These are phyloP conservation scores for Leptopilina boulardi DNA, from an alignment of 1,140 invertebrate genomes.

Conservation along the genomic window DNA sequence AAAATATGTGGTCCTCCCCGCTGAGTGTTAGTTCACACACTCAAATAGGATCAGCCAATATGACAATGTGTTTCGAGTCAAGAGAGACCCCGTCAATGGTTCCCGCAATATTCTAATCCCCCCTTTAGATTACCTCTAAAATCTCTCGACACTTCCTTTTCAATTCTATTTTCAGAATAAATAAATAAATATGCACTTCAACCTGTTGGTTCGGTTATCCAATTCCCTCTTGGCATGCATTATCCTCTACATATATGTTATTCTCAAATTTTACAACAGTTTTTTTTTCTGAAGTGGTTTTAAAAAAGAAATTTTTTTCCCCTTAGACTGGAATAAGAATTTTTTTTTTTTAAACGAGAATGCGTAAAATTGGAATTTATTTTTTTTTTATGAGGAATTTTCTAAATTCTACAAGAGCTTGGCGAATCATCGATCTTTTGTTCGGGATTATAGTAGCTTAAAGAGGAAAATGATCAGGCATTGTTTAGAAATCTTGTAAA, in stretches of 20 bases:
- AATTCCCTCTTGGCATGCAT: constrained; percentile 31
- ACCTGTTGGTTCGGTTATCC: neutral
- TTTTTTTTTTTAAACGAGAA: too few relatives aligned
- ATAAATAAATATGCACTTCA: neutral
- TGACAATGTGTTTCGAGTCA: constrained; percentile 67
- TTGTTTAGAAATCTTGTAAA: constrained; percentile 6
- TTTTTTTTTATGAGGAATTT: constrained; percentile 39
- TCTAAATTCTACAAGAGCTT: neutral
- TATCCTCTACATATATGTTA: too few relatives aligned
- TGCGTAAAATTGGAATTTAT: constrained; percentile 1
- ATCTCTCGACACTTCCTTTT: constrained; percentile 38
- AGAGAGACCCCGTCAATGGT: constrained; percentile 59
- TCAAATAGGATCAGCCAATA: constrained; percentile 63
- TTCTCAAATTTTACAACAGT: constrained; percentile 20
- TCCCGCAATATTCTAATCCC: constrained; percentile 55
- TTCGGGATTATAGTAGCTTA: neutral
- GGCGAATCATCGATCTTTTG: neutral
- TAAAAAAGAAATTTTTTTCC: too few relatives aligned
- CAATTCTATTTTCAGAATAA: constrained; percentile 34
- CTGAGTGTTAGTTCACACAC: constrained; percentile 44
- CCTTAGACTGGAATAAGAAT: too few relatives aligned
- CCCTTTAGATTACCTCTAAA: constrained; percentile 56
- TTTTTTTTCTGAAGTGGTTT: too few relatives aligned
- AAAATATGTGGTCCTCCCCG: constrained; percentile 56
- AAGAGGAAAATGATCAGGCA: neutral